These are phyloP conservation scores for Lota lota DNA, from an alignment of 2,113 vertebrate species.

Conservation along the genomic window DNA sequence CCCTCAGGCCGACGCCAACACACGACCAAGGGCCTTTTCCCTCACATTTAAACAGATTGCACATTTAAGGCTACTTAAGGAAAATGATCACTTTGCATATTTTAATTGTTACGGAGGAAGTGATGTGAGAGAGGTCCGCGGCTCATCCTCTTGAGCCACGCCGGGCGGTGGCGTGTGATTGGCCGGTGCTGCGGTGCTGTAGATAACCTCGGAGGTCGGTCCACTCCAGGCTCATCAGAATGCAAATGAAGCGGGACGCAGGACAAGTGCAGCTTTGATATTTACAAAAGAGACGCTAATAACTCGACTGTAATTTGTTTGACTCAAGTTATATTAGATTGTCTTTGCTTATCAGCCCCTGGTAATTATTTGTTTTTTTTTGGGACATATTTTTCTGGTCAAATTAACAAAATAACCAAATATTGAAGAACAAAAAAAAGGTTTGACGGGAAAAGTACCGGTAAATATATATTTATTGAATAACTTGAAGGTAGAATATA, in stretches of 20 bases:
- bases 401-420: too few relatives aligned
- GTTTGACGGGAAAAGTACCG: too few relatives aligned
- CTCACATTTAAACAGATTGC: slow-evolving; percentile 99
- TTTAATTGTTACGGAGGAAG: slow-evolving; percentile 99
- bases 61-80: slow-evolving; percentile 99
- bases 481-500: too few relatives aligned
- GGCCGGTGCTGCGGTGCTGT: slow-evolving; percentile 86
- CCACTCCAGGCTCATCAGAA: slow-evolving; percentile 99
- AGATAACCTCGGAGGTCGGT: slow-evolving; percentile 99
- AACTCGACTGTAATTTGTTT: slow-evolving; percentile 94
- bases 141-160: slow-evolving; percentile 96
- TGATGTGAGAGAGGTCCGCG: slow-evolving; percentile 98
- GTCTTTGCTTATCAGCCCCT: too few relatives aligned
- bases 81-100: slow-evolving; percentile 99
- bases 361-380: too few relatives aligned
- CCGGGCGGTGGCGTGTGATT: slow-evolving; percentile 87
- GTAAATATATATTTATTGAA: too few relatives aligned
- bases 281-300: slow-evolving; percentile 99
- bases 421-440: too few relatives aligned
- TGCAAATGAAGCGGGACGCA: slow-evolving; percentile 93
- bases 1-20: slow-evolving; percentile 27
- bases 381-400: too few relatives aligned
- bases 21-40: slow-evolving; percentile 96
- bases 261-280: slow-evolving; percentile 96
- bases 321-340: slow-evolving; percentile 83